Percentiles rank a stretch among this genome's conserved stretches.
Conservation (phyloP, 2,888 invertebrate species). For the Pollenia amentaria region DNA sequence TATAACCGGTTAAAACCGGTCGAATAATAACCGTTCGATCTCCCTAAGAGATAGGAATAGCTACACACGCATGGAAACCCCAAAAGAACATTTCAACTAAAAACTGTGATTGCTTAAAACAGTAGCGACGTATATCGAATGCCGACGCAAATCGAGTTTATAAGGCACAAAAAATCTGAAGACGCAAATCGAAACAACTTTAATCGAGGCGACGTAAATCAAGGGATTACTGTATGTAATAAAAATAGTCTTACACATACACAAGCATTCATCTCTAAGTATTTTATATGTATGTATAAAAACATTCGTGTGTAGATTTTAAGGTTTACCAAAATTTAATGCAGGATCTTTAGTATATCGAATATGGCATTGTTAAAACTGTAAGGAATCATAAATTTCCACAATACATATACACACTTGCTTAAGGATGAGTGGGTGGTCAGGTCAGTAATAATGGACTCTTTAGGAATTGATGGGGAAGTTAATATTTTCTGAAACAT, state of each 20-base stretch:
- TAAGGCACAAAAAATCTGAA: too few relatives aligned
- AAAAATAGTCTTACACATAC: constrained; percentile 3
- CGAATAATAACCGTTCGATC: too few relatives aligned
- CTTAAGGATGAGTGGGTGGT: neutral
- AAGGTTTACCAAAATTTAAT: constrained; percentile 36
- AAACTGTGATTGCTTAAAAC: too few relatives aligned
- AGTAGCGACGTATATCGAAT: too few relatives aligned
- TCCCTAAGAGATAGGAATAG: too few relatives aligned
- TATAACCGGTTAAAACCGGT: too few relatives aligned
- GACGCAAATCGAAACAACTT: too few relatives aligned
- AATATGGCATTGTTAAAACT: neutral
- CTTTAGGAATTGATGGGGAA: constrained; percentile 29
- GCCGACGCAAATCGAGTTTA: too few relatives aligned
- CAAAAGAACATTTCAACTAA: too few relatives aligned
- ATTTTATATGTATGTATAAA: neutral
- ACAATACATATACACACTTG: neutral
- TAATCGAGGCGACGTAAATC: too few relatives aligned
- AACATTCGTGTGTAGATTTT: neutral
- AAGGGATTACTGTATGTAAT: too few relatives aligned
- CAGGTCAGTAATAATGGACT: constrained; percentile 26
- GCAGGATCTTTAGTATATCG: neutral
- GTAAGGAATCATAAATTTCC: constrained; percentile 26
- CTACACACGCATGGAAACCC: too few relatives aligned
- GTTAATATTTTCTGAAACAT: constrained; percentile 35
- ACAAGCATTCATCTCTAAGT: constrained; percentile 74